Evolutionary conservation across 2,113 vertebrate species (phyloP), one percentile per base, ranked within the genome.

Genomic region (Acanthisitta chloris): DNA sequence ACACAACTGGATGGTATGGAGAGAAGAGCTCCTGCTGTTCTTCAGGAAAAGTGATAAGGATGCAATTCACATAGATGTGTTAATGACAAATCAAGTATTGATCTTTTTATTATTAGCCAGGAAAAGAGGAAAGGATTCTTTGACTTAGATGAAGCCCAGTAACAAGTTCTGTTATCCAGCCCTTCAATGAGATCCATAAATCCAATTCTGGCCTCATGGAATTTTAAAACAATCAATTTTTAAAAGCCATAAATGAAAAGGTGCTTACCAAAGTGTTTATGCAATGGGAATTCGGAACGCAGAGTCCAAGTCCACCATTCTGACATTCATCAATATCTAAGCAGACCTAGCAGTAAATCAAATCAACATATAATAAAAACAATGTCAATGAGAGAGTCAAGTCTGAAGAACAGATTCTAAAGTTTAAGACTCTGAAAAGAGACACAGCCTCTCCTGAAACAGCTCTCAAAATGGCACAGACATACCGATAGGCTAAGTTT

Each of bases 291-390:
- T 99, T 99, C 26, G 97, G 92, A 79, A 98, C 98, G 15, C 99
- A 99, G 4, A 98, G 98, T 94, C 99, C 99, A n/a, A 98, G 98
- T 71, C 98, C 97, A 59, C 95, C 96, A 29, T 91, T 97, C 77
- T 95, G 97, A 96, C 99, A 99, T 97, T 99, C 99, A 76, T 99
- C 99, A 61, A 99, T 97, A 80, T 99, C 99, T 51, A 96, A 79
- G 92, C 98, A 98, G 77, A 98, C 62, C 98, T 98, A 93, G 69
- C 17, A 76, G 34, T 58, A 88, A 91, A 92, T 70, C 40, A 88
- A 80, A 96, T 61, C 54, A 59, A 62, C 18, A 86, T 84, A 58
- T 46, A 74, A 84, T 25, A 70, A 83, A 81, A 95, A 17, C 12
- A 42, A 55, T 62, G 33, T 38, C 17, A 86, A 38, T 69, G 33